Conservation (phyloP, 2,797 vertebrate genomes). For the Mallotus villosus region DNA sequence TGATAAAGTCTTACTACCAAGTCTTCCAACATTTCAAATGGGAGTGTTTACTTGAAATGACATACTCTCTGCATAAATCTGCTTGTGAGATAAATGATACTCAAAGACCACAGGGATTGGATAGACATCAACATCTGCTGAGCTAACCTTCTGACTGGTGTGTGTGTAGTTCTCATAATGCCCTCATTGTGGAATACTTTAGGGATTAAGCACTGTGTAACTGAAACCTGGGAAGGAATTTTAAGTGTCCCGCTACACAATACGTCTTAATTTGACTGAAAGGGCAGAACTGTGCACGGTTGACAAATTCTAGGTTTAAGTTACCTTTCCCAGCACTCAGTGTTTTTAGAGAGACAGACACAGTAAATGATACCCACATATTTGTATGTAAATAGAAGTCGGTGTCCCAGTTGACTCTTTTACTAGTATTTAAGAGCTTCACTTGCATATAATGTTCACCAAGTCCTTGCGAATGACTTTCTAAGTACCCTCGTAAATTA, state of each 20-base stretch:
- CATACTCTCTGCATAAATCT: background rate
- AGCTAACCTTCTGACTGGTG: background rate
- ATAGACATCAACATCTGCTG: constrained; percentile 1
- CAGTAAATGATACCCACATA: constrained; percentile 10
- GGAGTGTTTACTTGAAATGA: no score
- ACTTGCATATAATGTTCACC: background rate
- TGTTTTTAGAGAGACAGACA: background rate
- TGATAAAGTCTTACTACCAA: background rate
- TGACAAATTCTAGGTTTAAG: constrained; percentile 2
- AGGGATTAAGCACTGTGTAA: constrained; percentile 49
- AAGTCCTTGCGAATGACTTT: constrained; percentile 10
- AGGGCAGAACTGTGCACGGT: constrained; percentile 6
- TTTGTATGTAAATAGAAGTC: background rate
- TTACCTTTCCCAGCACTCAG: background rate
- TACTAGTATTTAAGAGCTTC: background rate
- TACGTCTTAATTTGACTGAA: constrained; percentile 15
- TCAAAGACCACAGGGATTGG: background rate
- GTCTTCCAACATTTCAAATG: no score
- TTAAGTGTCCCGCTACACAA: constrained; percentile 32
- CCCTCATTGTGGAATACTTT: constrained; percentile 39
- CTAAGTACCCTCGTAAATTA: background rate
- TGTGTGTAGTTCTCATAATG: constrained; percentile 14
- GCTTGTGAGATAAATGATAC: constrained; percentile 6
- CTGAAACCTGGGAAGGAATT: constrained; percentile 51
- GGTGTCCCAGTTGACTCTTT: background rate